Conservation (phyloP, 2,888 invertebrate genomes). For the Sphinx pinastri region DNA sequence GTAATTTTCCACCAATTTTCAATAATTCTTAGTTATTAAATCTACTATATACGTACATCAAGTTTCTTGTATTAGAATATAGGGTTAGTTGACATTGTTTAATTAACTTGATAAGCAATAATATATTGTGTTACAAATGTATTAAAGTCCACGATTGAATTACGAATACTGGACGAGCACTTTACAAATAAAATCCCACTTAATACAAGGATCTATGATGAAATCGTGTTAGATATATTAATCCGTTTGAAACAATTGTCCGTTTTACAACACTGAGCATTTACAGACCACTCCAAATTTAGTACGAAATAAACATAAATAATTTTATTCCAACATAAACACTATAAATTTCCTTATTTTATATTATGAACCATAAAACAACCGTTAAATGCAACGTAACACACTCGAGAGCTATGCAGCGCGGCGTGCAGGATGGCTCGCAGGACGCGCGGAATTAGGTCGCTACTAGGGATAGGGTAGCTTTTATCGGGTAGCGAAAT, state of each 20-base stretch:
- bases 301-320: background rate
- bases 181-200: background rate
- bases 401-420: background rate
- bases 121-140: no score
- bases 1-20: no score
- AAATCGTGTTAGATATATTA: slow-evolving; percentile 7
- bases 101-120: no score
- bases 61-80: no score
- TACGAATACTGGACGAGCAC: no score
- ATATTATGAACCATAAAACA: slow-evolving; percentile 1
- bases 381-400: slow-evolving; percentile 6
- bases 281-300: no score
- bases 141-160: no score
- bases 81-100: no score
- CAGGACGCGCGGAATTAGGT: slow-evolving; percentile 11
- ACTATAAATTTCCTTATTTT: background rate
- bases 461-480: background rate
- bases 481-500: no score
- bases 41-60: no score
- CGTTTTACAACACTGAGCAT: background rate
- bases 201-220: background rate
- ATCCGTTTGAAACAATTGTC: slow-evolving; percentile 3
- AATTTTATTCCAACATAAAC: background rate
- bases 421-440: background rate
- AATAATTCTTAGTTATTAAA: no score